phyloP scores from a whole-genome alignment of 2,113 vertebrate genomes.

The Delphinapterus leucas region DNA sequence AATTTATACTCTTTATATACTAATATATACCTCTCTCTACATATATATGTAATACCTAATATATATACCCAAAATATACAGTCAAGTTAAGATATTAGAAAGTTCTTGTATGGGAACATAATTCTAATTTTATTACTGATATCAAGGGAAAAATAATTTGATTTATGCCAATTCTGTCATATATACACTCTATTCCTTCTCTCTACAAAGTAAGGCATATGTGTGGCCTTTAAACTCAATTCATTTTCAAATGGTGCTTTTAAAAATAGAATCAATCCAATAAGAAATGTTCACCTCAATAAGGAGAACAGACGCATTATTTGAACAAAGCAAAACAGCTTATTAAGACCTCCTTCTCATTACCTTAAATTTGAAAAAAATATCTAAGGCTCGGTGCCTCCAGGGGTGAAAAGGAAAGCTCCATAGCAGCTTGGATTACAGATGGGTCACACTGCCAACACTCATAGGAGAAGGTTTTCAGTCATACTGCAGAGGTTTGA shows the following conservation, averaged over 20 bases:
- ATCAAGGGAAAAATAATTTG: conserved; percentile 5
- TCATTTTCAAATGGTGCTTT: conserved; percentile 39
- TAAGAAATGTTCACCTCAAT: conserved; percentile 28
- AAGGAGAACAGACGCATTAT: conserved; percentile 41
- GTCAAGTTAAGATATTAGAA: conserved; percentile 14
- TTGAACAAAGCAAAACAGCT: conserved; percentile 41
- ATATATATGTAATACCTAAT: neutral
- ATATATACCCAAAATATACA: neutral
- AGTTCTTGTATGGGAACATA: conserved; percentile 7
- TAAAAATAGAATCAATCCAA: conserved; percentile 11
- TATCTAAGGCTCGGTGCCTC: neutral
- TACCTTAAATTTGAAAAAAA: conserved; percentile 44
- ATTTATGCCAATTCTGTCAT: neutral
- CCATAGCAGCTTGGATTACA: neutral
- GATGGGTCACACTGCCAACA: neutral
- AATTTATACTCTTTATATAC: neutral
- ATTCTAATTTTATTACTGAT: neutral
- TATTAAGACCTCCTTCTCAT: conserved; percentile 52
- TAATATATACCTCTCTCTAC: neutral
- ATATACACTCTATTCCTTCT: neutral
- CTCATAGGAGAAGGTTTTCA: neutral
- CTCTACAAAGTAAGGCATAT: neutral
- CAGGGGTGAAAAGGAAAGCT: neutral
- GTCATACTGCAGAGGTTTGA: neutral
- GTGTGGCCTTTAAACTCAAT: conserved; percentile 11